phyloP scores from a whole-genome alignment of 2,888 invertebrate genomes.

The Drosophila helvetica region DNA sequence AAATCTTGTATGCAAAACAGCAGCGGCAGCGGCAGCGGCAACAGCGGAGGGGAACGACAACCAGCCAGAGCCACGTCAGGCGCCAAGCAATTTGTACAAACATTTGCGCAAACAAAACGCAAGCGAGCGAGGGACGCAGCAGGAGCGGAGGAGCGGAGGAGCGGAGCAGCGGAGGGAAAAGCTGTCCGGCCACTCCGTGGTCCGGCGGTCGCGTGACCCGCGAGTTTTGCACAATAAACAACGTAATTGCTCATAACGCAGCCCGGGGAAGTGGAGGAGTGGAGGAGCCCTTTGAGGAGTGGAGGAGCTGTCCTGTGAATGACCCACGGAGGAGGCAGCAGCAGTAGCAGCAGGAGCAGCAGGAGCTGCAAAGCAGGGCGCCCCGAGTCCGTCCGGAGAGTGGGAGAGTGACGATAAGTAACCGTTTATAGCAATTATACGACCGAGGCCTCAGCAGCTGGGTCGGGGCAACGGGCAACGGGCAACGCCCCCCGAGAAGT shows the following conservation, averaged over 20 bases:
- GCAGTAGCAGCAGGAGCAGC: not conserved
- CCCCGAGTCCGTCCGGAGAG: not conserved
- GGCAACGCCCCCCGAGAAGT: constrained; percentile 1
- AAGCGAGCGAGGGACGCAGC: not conserved
- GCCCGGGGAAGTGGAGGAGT: not conserved
- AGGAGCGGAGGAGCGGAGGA: not conserved
- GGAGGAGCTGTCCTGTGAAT: constrained; percentile 3
- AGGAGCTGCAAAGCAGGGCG: too few species aligned
- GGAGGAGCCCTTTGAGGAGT: not conserved
- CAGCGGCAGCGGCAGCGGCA: constrained; percentile 7
- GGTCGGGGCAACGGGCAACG: not conserved
- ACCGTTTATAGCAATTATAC: constrained; percentile 71
- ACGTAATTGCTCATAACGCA: constrained; percentile 77
- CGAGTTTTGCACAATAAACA: constrained; percentile 73
- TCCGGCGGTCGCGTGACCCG: constrained; percentile 56
- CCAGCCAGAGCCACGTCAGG: constrained; percentile 37
- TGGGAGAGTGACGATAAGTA: constrained; percentile 23
- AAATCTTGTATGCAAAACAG: constrained; percentile 53
- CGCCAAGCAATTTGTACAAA: constrained; percentile 75
- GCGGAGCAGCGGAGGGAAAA: constrained; percentile 2
- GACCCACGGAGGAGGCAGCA: not conserved
- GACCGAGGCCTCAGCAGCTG: constrained; percentile 28
- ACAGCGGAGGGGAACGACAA: not conserved
- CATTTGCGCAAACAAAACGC: constrained; percentile 74
- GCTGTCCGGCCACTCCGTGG: not conserved